A percentile compares a stretch with the other conserved stretches of the same genome.
These are phyloP conservation scores for Rattus rattus DNA, from an alignment of 2,113 vertebrate genomes.

Conservation along the genomic window DNA sequence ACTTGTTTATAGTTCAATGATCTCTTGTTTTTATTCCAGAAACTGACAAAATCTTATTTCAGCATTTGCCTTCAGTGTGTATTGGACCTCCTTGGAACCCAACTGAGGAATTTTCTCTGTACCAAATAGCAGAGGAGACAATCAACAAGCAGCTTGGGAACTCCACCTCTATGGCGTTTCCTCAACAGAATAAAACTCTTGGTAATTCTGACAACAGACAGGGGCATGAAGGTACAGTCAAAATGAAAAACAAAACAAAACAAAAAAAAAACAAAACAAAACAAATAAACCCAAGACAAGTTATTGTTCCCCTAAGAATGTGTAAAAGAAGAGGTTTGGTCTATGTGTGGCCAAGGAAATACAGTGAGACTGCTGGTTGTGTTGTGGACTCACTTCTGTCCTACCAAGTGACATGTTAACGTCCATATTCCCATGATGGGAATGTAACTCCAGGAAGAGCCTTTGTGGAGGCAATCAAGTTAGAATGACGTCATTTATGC, in stretches of 20 bases:
- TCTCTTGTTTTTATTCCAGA: neutral
- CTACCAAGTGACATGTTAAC: neutral
- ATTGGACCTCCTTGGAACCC: neutral
- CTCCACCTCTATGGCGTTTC: neutral
- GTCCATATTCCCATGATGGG: too few relatives aligned
- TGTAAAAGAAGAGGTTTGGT: neutral
- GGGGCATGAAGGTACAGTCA: neutral
- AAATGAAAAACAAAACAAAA: neutral
- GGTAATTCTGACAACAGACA: neutral
- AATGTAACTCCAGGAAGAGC: neutral
- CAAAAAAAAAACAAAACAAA: too few relatives aligned
- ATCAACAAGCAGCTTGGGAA: neutral
- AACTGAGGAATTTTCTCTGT: neutral
- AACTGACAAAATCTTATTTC: neutral
- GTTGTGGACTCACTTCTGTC: neutral
- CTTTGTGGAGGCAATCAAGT: neutral
- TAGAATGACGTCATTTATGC: neutral
- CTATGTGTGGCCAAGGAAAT: neutral
- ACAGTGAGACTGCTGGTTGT: neutral
- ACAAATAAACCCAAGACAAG: too few relatives aligned
- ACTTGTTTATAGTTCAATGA: neutral
- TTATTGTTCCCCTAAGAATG: neutral
- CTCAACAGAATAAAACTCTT: neutral
- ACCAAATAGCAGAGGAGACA: neutral
- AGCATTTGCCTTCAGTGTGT: neutral